These are phyloP conservation scores for Eptatretus burgeri DNA, from an alignment of 2,113 vertebrate genomes.

Conservation along the genomic window DNA sequence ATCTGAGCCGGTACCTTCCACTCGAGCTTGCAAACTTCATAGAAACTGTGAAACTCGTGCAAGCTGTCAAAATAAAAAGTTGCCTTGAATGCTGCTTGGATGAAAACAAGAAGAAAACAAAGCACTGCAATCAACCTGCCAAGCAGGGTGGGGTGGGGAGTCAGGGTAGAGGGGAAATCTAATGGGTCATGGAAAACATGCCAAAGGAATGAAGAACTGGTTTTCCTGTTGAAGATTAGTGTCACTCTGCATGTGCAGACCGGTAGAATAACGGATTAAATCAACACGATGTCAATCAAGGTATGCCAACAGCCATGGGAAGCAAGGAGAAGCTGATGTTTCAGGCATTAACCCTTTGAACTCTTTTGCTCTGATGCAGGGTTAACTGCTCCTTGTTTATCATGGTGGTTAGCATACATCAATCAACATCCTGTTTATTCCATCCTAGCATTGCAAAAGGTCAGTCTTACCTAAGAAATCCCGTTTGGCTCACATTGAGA, in stretches of 20 bases:
- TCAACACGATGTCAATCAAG: no score
- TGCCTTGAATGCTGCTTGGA: slow-evolving; percentile 1
- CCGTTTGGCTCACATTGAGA: slow-evolving; percentile 35
- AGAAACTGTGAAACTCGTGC: slow-evolving; percentile 78
- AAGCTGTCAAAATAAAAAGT: slow-evolving; percentile 23
- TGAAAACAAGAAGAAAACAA: no score
- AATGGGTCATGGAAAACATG: background rate
- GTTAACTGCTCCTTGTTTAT: no score
- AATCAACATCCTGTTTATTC: background rate
- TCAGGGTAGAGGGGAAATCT: no score
- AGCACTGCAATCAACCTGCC: no score
- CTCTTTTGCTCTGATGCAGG: no score
- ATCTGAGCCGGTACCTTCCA: slow-evolving; percentile 38
- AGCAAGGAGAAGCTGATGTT: no score
- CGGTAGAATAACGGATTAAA: background rate
- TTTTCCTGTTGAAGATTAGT: no score
- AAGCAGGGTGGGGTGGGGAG: no score
- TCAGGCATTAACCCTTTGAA: no score
- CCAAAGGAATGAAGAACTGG: background rate
- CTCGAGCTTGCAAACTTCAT: slow-evolving; percentile 65
- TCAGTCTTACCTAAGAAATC: slow-evolving; percentile 35
- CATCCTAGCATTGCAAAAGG: background rate
- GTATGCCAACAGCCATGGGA: no score
- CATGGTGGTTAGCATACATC: no score
- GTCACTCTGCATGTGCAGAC: background rate